Base-by-base conservation (phyloP, 2,797 vertebrate genomes). In the Onychomys arenicola region DNA sequence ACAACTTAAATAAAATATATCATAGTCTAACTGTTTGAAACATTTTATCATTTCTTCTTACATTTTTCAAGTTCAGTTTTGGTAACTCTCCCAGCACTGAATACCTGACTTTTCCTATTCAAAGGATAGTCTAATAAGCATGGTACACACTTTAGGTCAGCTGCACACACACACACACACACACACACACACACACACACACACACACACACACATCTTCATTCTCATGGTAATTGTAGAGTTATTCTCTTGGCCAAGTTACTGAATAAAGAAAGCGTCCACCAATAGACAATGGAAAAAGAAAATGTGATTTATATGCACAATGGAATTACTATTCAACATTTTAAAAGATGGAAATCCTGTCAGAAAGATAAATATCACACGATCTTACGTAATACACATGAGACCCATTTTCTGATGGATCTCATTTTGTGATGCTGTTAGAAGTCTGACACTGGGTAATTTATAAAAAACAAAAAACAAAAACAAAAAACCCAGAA, bases 61-160 rank as follows among this genome's bases (percentile, higher is more conserved):
- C 43, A 73, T 57, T 91, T 78, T 27, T 88, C 37, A 91, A 57
- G 71, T 29, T 63, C 11, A 71, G 43, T 37, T 37, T 76, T 78
- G n/a, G 19, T 57, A 23, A 81, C 61, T 93, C 49, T 86, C 65
- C 65, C 2, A 37, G 40, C 1, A 61, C 59, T 61, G 34, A 63
- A 88, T 65, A 25, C 65, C 55, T 77, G 25, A 34, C 27, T 95
- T 95, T 95, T 89, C 49, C 34, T 37, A 43, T 65, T 84, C 82
- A 49, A 9, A 37, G 55, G 63, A 7, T 49, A 52, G 29, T 34
- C 71, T 91, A n/a, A 12, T 57, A 27, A 84, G 67, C 16, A 76
- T 75, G 49, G 37, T 43, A 21, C 13, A 78, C 49, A n/a, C 77
- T 86, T 81, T 49, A 34, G n/a, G 27, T 65, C 46, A 49, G 1